Evolutionary conservation across 2,888 invertebrate genomes (phyloP), one percentile per base, ranked within the genome.

Genomic region (Drosophila dives): DNA sequence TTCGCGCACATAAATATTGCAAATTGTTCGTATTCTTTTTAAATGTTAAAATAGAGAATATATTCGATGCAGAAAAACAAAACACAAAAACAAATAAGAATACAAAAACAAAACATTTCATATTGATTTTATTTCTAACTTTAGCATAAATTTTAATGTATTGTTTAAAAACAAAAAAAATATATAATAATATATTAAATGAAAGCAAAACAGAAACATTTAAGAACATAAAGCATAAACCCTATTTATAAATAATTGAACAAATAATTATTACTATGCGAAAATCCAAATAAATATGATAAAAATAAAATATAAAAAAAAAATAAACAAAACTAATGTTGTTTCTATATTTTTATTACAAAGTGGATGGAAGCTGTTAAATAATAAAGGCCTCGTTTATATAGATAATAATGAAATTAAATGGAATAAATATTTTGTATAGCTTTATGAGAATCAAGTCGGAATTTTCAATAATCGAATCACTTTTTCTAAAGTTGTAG

Each of bases 241-340:
- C 66, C 67, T 72, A 75, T 60, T 64, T 70, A 81, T 77, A 74
- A 85, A 83, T 80, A 66, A 79, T 80, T 80, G 29, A 60, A 63
- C 55, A 80, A 77, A 76, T 86, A 81, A 88, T 83, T 74, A 86
- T 83, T 80, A 86, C 80, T 86, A 83, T 86, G 84, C 84, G 59
- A 80, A 81, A 81, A 89, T 89, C 87, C 80, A 86, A 81, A 89
- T 86, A 86, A 88, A 88, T 86, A 83, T 65, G 60, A 86, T 74
- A 55, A 34, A 63, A 62, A 68, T 67, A 75, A 64, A 61, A 64
- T 75, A 64, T 23, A 53, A 62, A 50, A 65, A n/a, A n/a, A 59
- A 54, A 54, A 75, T 6, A 62, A 49, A 58, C 63, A 33, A 53
- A 23, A 20, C 17, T 53, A 70, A 64, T 65, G 55, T 26, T 29